A percentile compares a stretch with the other conserved stretches of the same genome.
Conservation (phyloP, 2,797 vertebrate species). For the Scyliorhinus canicula region DNA sequence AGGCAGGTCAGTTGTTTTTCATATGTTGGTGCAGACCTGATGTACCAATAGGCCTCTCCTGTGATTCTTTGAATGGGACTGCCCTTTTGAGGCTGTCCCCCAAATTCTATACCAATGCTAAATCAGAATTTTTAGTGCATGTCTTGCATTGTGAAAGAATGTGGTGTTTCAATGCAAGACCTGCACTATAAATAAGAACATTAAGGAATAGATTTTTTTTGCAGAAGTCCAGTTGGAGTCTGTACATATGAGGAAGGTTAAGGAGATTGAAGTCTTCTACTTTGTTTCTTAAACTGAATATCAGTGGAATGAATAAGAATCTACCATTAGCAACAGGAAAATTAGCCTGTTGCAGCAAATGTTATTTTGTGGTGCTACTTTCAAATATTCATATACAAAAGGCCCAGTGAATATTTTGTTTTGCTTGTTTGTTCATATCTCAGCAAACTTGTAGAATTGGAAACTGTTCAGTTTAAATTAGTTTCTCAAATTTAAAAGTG, state of each 20-base stretch:
- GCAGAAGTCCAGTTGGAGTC: not conserved
- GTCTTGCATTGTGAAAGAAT: not conserved
- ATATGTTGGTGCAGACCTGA: too few relatives aligned
- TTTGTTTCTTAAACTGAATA: not conserved
- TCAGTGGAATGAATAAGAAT: not conserved
- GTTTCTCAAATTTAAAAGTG: not conserved
- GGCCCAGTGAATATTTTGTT: not conserved
- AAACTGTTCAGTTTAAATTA: not conserved
- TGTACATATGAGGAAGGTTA: not conserved
- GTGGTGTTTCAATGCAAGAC: not conserved
- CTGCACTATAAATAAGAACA: not conserved
- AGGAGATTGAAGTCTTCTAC: not conserved
- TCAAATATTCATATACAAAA: not conserved
- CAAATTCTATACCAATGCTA: not conserved
- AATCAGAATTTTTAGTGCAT: not conserved
- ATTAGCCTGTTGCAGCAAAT: not conserved
- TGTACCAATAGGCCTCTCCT: too few relatives aligned
- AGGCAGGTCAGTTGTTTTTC: too few relatives aligned
- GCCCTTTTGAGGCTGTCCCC: not conserved
- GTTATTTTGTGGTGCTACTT: not conserved
- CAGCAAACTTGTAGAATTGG: not conserved
- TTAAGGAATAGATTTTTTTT: not conserved
- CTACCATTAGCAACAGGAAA: not conserved
- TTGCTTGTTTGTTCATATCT: not conserved
- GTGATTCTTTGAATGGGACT: too few relatives aligned